Evolutionary conservation across 2,888 invertebrate species (phyloP), one percentile per base, ranked within the genome.

Genomic region (Trimorus sp.): DNA sequence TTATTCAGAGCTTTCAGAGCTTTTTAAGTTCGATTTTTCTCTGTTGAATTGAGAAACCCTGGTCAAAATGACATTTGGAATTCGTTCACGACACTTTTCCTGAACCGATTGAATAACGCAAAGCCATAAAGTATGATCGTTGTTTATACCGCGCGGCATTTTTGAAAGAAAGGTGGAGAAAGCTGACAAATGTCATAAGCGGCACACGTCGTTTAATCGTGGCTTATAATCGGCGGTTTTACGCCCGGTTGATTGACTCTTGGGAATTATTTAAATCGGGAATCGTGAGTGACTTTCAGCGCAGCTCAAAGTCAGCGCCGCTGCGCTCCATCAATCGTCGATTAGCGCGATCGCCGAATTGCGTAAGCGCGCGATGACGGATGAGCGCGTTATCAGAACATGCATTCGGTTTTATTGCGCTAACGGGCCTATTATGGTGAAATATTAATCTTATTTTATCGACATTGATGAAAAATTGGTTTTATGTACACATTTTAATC

Each of bases 111-210:
- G 69, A 79, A 79, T 79, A 79, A 74, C 69, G 38, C 66, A 42
- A 69, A 58, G 16, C 58, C 74, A 38, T 79, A 56, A 63, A 69
- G 42, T 12, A 69, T 79, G 26, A 26, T 75, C 63, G 79, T 65
- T 79, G 79, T 79, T 79, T 75, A 75, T 79, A 59, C 26, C 11
- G 38, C n/a, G 12, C 12, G 62, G 58, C 16, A 45, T 59, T 71
- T 74, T 66, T 45, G 40, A 48, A 76, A 58, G 79, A 76, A 77
- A 83, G 76, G 75, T 26, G 26, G 83, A 68, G 83, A 83, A 83
- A 83, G 83, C 65, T 77, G 76, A 77, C 66, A 79, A 79, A 73
- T 73, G 73, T 73, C 78, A 79, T 70, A 74, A 79, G 60, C 59
- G 48, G 12, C 11, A 70, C 69, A 49, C 26, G 26, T 26, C 26